phyloP scores from a whole-genome alignment of 1,140 invertebrate genomes.

The Schlechtendalia chinensis region DNA sequence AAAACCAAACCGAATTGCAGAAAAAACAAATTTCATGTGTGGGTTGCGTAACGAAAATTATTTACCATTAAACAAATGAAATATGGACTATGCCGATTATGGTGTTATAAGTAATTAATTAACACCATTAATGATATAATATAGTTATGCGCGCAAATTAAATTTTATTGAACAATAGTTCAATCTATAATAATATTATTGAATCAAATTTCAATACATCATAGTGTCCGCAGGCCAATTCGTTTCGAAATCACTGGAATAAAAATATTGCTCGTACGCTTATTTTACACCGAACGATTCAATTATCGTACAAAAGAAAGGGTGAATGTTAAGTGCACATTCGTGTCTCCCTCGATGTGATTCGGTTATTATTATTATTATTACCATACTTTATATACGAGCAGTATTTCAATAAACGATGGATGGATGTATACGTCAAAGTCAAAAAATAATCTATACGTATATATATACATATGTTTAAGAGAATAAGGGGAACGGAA shows the following conservation, averaged over 20 bases:
- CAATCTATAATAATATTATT: neutral
- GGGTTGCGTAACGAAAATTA: neutral
- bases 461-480: too few species aligned
- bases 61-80: neutral
- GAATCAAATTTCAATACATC: neutral
- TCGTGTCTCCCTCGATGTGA: constrained; percentile 14
- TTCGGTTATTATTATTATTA: too few species aligned
- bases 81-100: neutral
- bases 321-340: constrained; percentile 16
- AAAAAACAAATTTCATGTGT: neutral
- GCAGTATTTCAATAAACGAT: neutral
- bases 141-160: neutral
- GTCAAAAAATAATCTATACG: neutral
- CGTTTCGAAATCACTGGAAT: neutral
- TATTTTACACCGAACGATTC: neutral
- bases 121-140: too few species aligned
- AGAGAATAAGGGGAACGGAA: too few species aligned
- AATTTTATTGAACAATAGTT: neutral
- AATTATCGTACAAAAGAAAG: neutral
- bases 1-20: neutral
- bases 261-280: neutral
- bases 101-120: neutral
- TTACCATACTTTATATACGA: neutral
- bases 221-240: neutral
- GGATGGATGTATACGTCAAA: neutral